Percentiles rank a stretch among this genome's conserved stretches.
Evolutionary conservation across 1,140 invertebrate species (phyloP).

Genomic region (Drosophila rhopaloa): DNA sequence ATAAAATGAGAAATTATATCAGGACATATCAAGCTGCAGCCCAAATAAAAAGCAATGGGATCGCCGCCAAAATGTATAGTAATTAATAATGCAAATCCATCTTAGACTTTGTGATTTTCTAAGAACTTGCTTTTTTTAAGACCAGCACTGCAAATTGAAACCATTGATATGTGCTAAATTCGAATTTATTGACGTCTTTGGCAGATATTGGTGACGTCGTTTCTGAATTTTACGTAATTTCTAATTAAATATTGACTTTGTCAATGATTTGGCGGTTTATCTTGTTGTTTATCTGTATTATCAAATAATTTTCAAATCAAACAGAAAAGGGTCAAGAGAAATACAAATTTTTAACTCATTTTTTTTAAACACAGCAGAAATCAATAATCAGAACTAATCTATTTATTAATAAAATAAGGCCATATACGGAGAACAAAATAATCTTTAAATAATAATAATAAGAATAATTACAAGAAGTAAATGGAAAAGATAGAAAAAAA

Average conservation of each 20-base stretch:
- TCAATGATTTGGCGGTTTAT: neutral
- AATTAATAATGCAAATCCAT: slow-evolving; percentile 21
- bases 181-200: slow-evolving; percentile 38
- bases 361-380: no score
- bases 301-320: neutral
- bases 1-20: slow-evolving; percentile 27
- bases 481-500: neutral
- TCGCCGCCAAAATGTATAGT: slow-evolving; percentile 33
- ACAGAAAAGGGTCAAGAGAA: neutral
- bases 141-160: neutral
- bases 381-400: no score
- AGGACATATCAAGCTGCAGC: slow-evolving; percentile 21
- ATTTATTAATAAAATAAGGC: no score
- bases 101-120: slow-evolving; percentile 1
- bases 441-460: no score
- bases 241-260: neutral
- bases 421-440: no score
- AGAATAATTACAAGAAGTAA: no score
- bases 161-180: slow-evolving; percentile 16
- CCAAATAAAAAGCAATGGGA: slow-evolving; percentile 23
- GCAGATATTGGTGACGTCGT: slow-evolving; percentile 22
- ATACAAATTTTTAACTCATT: no score
- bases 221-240: neutral
- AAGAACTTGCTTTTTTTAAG: slow-evolving; percentile 7
- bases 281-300: neutral